These are phyloP conservation scores for Brachionus asplanchnoidis DNA, from an alignment of 1,140 invertebrate genomes.

Conservation along the genomic window DNA sequence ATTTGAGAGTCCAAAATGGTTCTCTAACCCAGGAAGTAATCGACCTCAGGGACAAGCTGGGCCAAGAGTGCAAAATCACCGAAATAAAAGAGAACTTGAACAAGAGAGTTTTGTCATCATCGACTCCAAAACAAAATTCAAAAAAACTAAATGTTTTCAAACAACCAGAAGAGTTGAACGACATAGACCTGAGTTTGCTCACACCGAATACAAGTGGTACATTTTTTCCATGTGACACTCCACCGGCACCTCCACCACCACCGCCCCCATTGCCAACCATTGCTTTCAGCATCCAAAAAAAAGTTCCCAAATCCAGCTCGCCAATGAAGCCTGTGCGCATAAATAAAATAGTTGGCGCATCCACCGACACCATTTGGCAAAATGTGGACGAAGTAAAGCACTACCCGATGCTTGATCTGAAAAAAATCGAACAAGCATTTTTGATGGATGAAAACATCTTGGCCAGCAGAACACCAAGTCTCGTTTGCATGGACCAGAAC, in stretches of 20 bases:
- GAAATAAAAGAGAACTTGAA: conserved; percentile 4
- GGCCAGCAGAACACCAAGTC: neutral
- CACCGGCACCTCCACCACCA: neutral
- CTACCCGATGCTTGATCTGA: conserved; percentile 3
- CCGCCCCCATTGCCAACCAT: neutral
- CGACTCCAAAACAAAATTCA: conserved; percentile 8
- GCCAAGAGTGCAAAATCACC: neutral
- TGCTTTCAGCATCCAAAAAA: neutral
- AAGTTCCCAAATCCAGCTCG: neutral
- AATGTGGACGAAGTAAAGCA: neutral
- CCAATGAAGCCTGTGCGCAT: conserved; percentile 11
- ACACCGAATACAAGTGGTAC: neutral
- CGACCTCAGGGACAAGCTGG: neutral
- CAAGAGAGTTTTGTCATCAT: neutral
- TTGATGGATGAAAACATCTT: neutral
- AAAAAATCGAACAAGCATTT: conserved; percentile 29
- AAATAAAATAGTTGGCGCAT: neutral
- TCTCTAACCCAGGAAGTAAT: neutral
- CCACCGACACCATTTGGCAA: neutral
- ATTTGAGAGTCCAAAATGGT: neutral
- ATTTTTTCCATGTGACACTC: conserved; percentile 19
- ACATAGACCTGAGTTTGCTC: neutral
- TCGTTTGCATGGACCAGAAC: neutral
- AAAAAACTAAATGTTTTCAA: conserved; percentile 28
- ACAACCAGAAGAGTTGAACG: neutral